Conservation (phyloP, 2,797 vertebrate genomes). For the Crocodylus rhombifer region DNA sequence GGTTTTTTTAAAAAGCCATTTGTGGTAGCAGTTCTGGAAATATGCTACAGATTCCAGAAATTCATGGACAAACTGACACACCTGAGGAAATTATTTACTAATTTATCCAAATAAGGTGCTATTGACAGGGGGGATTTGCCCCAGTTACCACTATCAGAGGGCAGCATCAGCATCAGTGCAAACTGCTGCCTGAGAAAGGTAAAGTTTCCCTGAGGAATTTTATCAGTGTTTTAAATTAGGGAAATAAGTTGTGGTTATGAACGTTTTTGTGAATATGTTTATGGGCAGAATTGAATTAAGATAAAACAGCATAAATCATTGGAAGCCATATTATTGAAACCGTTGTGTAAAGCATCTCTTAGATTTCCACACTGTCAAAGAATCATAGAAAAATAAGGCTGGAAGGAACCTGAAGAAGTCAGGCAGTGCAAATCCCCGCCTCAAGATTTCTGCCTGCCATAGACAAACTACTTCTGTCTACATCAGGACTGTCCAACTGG, state of each 20-base stretch:
- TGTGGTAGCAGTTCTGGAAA: background rate
- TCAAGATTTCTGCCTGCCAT: too few species aligned
- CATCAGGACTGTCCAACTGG: too few species aligned
- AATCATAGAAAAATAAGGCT: too few species aligned
- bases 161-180: background rate
- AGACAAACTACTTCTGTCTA: too few species aligned
- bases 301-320: accelerated
- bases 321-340: background rate
- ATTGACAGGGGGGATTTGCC: background rate
- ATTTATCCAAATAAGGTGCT: background rate
- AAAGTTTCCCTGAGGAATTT: background rate
- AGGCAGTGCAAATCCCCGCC: too few species aligned
- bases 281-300: background rate
- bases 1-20: background rate
- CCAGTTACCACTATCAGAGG: background rate
- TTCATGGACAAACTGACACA: background rate
- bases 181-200: background rate
- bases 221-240: background rate
- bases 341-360: background rate
- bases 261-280: background rate
- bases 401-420: too few species aligned
- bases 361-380: background rate
- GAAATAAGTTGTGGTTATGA: background rate
- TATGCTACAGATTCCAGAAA: background rate
- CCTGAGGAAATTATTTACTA: background rate